Conservation (phyloP, 2,797 vertebrate genomes). For the Cirrhinus molitorella region DNA sequence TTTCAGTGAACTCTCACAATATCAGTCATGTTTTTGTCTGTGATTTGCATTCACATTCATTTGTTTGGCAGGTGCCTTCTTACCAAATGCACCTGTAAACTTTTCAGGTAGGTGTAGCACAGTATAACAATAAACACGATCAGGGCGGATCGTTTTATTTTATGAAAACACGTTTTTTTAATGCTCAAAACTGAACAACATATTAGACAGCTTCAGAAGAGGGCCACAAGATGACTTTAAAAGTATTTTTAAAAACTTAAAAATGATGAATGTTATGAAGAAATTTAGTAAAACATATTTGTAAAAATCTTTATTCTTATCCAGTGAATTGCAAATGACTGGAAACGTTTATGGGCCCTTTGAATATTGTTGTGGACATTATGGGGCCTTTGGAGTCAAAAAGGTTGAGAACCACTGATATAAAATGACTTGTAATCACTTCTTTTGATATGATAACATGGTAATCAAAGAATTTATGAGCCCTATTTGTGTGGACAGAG, state of each 20-base stretch:
- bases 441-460: not conserved
- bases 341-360: not conserved
- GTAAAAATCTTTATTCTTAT: not conserved
- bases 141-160: not conserved
- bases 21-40: not conserved
- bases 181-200: not conserved
- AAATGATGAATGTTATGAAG: too few species aligned
- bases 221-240: too few species aligned
- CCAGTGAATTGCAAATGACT: not conserved
- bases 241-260: too few species aligned
- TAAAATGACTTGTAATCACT: not conserved
- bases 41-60: conserved; percentile 30
- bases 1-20: conserved; percentile 4
- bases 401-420: not conserved
- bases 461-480: conserved; percentile 16
- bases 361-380: not conserved
- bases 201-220: not conserved
- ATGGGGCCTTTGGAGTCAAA: not conserved
- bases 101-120: not conserved
- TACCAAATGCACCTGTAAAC: conserved; percentile 13
- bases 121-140: not conserved
- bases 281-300: too few species aligned
- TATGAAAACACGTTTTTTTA: not conserved
- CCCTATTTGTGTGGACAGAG: conserved; percentile 26
- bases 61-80: conserved; percentile 26